Base-by-base conservation (phyloP, 2,113 vertebrate species). In the Capreolus pygargus region DNA sequence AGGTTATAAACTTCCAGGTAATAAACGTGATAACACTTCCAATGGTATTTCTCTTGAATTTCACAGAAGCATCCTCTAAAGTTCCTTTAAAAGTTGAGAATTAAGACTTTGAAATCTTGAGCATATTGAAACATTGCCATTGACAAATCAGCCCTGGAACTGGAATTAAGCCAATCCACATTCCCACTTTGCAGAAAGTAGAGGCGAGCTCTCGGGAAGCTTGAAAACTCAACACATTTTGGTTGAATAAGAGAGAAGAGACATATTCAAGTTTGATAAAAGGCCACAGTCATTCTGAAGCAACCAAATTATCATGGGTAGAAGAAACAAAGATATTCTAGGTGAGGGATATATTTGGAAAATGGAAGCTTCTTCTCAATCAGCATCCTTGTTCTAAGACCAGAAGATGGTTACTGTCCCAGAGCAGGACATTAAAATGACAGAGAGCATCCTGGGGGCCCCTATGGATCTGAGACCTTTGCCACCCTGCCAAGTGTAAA, bases 1-100 rank as follows among this genome's bases (percentile, higher is more conserved):
- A 33, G 61, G 52, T 27, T 30, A 43, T 7, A 13, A 33, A 30
- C 55, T 0, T 25, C 58, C 61, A 19, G 30, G 64, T 43, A 9
- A 25, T 25, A 86, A 36, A 33, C 45, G 83, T 78, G 90, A 52
- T 23, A 30, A 74, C 4, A 0, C 10, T 28, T 9, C 0, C 0
- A 28, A 55, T 45, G 50, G 7, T 13, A 30, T 91, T 88, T 64
- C 76, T 83, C 86, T 94, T 50, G 23, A 33, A 39, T 92, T 82
- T 85, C 43, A 82, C 88, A 88, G 52, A n/a, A 15, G 15, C 27
- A 7, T 45, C 76, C 43, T 81, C 43, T 52, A 85, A 55, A 94
- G 84, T n/a, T 82, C 57, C 92, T 83, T 74, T 30, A 47, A 92
- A 89, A 96, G 23, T 36, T 45, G 82, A 83, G 86, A 91, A 64